A percentile compares a stretch with the other conserved stretches of the same genome.
Evolutionary conservation across 2,797 vertebrate genomes (phyloP).

Genomic region (Phoeniculus purpureus): DNA sequence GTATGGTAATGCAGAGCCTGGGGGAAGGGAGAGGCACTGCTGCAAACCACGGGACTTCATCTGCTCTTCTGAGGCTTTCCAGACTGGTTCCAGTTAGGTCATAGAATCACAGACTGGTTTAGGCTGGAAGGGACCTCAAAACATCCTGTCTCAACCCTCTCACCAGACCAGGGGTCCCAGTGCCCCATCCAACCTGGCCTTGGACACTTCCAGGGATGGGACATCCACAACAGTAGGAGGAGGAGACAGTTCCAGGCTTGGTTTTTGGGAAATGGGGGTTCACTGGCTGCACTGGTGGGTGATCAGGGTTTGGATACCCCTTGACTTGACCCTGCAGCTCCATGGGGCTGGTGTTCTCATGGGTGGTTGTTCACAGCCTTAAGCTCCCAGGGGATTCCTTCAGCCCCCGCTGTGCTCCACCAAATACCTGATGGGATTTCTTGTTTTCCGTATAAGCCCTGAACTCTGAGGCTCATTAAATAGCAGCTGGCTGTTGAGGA

Average conservation of each 20-base stretch:
- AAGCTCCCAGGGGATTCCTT: background rate
- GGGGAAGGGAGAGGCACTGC: background rate
- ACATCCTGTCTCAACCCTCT: too few species aligned
- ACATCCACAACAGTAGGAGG: background rate
- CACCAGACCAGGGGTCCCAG: too few species aligned
- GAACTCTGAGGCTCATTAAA: constrained; percentile 37
- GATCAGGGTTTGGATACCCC: background rate
- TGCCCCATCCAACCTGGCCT: too few species aligned
- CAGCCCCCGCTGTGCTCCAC: fast-evolving
- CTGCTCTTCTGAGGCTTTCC: background rate
- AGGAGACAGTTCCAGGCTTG: background rate
- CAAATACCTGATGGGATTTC: background rate
- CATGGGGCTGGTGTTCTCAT: background rate
- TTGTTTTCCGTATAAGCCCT: background rate
- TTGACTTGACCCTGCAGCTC: background rate
- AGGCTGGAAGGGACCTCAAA: too few species aligned
- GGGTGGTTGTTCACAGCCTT: background rate
- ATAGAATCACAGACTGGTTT: too few species aligned
- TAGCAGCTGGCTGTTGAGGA: constrained; percentile 17
- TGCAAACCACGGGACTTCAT: background rate
- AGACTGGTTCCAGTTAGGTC: fast-evolving
- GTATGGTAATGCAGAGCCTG: background rate
- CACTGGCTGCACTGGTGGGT: background rate
- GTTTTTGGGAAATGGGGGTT: background rate
- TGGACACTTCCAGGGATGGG: too few species aligned